Evolutionary conservation across 2,797 vertebrate species (phyloP).

Genomic region (Lutjanus campechanus): DNA sequence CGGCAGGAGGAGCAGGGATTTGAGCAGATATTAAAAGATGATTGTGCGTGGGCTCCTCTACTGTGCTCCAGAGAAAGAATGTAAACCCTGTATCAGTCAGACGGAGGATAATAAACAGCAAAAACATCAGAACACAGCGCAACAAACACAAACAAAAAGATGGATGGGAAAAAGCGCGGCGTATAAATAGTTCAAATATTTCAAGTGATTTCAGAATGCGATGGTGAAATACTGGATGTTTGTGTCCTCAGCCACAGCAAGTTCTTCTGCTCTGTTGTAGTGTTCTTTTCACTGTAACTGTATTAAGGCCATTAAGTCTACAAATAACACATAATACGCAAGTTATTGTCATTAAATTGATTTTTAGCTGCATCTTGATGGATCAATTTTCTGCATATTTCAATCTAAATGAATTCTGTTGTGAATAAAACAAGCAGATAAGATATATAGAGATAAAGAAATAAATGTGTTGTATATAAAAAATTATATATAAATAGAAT

Average conservation of each 20-base stretch:
- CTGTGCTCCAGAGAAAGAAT: slow-evolving; percentile 80
- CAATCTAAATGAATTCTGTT: neutral
- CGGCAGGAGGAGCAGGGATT: slow-evolving; percentile 75
- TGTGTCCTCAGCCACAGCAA: slow-evolving; percentile 75
- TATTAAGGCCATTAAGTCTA: slow-evolving; percentile 28
- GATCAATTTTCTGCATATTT: neutral
- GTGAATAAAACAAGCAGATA: neutral
- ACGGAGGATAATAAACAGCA: slow-evolving; percentile 80
- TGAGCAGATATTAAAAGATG: slow-evolving; percentile 87
- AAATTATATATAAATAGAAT: neutral
- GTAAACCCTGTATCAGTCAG: slow-evolving; percentile 84
- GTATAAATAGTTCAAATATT: slow-evolving; percentile 86
- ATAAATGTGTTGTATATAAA: too few species aligned
- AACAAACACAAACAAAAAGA: slow-evolving; percentile 77
- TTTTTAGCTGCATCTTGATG: neutral
- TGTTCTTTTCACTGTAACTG: slow-evolving; percentile 58
- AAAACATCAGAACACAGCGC: slow-evolving; percentile 76
- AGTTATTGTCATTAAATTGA: slow-evolving; percentile 9
- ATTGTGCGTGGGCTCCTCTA: slow-evolving; percentile 84
- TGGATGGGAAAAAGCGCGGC: slow-evolving; percentile 52
- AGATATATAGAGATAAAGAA: neutral
- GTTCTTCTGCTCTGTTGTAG: slow-evolving; percentile 37
- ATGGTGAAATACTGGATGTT: slow-evolving; percentile 82
- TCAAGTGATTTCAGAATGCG: slow-evolving; percentile 81
- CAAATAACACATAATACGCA: neutral